phyloP scores from a whole-genome alignment of 2,113 vertebrate species.

The Turnix velox region DNA sequence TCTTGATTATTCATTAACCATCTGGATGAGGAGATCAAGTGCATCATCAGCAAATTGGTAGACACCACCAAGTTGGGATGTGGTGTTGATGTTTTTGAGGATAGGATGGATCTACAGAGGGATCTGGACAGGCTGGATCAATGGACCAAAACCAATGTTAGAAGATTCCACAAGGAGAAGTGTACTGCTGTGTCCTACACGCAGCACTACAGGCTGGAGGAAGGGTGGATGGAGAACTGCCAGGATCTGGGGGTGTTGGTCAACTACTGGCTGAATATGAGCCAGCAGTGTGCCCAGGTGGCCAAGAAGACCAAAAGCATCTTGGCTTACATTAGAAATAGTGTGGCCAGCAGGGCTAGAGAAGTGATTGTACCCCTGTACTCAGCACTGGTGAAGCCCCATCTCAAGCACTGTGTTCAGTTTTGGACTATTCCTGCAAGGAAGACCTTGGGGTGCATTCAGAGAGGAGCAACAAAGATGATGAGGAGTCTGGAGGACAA shows the following conservation, averaged over 20 bases:
- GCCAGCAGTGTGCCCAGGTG: not conserved
- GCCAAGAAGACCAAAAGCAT: not conserved
- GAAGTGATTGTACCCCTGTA: not conserved
- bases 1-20: not conserved
- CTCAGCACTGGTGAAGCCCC: not conserved
- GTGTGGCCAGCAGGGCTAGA: not conserved
- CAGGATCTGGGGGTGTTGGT: not conserved
- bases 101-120: not conserved
- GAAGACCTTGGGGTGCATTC: not conserved
- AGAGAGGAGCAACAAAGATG: not conserved
- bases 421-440: not conserved
- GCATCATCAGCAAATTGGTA: not conserved
- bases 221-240: not conserved
- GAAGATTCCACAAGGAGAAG: not conserved
- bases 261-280: not conserved
- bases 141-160: rapidly evolving
- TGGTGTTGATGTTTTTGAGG: not conserved
- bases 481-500: not conserved
- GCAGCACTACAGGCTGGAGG: rapidly evolving
- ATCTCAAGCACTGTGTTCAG: not conserved
- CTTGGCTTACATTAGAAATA: not conserved
- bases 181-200: not conserved
- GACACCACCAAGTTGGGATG: rapidly evolving
- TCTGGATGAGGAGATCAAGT: rapidly evolving
- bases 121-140: not conserved